Conservation (phyloP, 2,113 vertebrate species). For the Galeopterus variegatus region DNA sequence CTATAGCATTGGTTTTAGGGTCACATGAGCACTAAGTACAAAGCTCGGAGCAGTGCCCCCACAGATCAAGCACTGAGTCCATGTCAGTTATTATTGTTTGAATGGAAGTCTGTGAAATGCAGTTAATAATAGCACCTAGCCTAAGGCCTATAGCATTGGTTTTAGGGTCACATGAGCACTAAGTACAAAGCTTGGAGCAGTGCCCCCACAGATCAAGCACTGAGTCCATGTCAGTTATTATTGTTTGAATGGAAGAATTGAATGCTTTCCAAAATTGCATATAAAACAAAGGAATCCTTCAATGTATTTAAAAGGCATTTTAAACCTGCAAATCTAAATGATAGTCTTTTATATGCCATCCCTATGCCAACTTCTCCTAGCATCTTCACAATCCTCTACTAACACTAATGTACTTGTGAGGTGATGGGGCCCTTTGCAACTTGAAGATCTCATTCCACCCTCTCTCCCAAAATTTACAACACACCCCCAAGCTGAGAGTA, state of each 20-base stretch:
- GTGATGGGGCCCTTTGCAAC: rapidly evolving
- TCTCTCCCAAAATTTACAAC: neutral
- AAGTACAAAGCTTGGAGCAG: neutral
- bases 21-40: neutral
- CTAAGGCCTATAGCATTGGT: neutral
- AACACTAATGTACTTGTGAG: rapidly evolving
- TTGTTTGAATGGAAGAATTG: neutral
- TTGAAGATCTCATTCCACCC: no score
- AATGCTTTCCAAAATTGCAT: neutral
- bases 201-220: neutral
- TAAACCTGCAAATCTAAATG: neutral
- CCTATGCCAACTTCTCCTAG: neutral
- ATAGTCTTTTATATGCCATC: neutral
- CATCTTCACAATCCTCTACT: neutral
- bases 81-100: neutral
- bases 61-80: neutral
- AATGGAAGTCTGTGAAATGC: no score
- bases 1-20: neutral
- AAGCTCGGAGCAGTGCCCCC: neutral
- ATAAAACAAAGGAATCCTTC: neutral
- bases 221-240: rapidly evolving
- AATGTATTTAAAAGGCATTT: neutral
- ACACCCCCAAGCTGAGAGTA: rapidly evolving
- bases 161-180: neutral
- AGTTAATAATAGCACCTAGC: neutral